Evolutionary conservation across 2,888 invertebrate species (phyloP), one percentile per base, ranked within the genome.

Genomic region (Lasioglossum villosulum): DNA sequence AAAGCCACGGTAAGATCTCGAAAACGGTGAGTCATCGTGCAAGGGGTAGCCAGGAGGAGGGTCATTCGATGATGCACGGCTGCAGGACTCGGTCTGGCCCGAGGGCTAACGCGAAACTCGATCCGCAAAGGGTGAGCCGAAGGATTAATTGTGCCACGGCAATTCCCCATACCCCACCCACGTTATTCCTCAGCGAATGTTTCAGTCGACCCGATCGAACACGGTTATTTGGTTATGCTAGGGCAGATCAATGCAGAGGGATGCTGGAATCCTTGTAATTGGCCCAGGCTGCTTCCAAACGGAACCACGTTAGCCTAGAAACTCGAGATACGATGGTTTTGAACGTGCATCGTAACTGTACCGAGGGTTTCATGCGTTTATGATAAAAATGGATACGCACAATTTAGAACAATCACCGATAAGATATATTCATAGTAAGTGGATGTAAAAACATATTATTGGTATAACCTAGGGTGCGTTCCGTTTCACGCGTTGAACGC

Each of bases 221-320:
- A 39, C 74, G 73, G 84, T 83, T 88, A 88, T 86, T 85, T 88
- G 79, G 88, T 88, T 88, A 88, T 23, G 78, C 73, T 30, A 70
- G 52, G 70, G 52, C 37, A 73, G 82, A 88, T 82, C 84, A 82
- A 14, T 27, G 59, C 27, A 27, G 27, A 59, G 59, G 27, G 27
- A 14, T 16, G 27, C 14, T 27, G 27, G 59, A 52, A 14, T 23
- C 52, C 73, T 5, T 27, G 81, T 79, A 81, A 88, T 88, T 88
- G 88, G 80, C 77, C 71, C 37, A 63, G 27, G 23, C 42, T n/a
- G 86, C 52, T 80, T 39, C 0, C 52, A 78, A 86, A 80, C 74
- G 63, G 74, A 66, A 52, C 23, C 70, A 63, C 80, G 75, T 73
- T 72, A 78, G 78, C 80, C 86, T 63, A 87, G 80, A 83, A 83